These are phyloP conservation scores for Channa argus DNA, from an alignment of 2,113 vertebrate species.

Conservation along the genomic window DNA sequence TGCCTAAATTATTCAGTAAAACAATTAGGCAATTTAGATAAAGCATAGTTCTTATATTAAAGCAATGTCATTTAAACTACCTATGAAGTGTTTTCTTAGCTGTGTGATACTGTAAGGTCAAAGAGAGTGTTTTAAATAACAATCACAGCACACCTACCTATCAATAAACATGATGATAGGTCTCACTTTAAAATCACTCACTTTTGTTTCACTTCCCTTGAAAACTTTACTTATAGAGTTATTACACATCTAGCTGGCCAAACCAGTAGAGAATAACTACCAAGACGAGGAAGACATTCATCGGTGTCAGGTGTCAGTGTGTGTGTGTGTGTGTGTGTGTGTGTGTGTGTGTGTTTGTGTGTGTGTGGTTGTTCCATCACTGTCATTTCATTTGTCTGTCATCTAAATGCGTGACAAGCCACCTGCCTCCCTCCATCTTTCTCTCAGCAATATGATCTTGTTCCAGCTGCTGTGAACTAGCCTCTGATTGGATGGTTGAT, in stretches of 20 bases:
- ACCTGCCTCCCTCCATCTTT: constrained; percentile 1
- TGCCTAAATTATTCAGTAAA: neutral
- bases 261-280: neutral
- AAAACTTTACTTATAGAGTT: neutral
- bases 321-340: neutral
- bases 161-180: neutral
- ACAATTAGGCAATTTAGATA: neutral
- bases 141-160: neutral
- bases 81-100: neutral
- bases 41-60: neutral
- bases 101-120: neutral
- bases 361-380: neutral
- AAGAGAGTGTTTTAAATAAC: neutral
- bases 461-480: constrained; percentile 36
- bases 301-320: neutral
- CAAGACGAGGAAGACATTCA: neutral
- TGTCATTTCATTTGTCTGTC: constrained; percentile 12
- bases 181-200: neutral
- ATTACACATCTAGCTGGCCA: too few species aligned
- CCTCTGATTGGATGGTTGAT: constrained; percentile 62
- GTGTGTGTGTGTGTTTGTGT: neutral
- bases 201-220: neutral
- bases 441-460: neutral
- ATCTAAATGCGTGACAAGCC: constrained; percentile 38
- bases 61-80: neutral